Evolutionary conservation across 2,888 invertebrate species (phyloP), one percentile per base, ranked within the genome.

Genomic region (Adelognathus sp.): DNA sequence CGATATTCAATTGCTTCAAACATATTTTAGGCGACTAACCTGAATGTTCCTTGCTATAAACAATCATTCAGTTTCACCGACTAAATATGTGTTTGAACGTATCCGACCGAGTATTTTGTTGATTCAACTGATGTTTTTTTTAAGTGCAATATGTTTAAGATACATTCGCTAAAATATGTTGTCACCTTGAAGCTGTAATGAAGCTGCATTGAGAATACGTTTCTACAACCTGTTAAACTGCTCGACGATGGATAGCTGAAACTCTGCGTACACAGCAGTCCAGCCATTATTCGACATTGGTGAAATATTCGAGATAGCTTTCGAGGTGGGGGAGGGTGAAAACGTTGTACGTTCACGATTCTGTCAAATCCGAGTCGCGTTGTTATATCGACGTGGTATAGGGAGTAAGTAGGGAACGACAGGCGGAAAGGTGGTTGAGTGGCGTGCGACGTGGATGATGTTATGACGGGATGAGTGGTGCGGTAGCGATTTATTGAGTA

Each of bases 401-500:
- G 7, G 16, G 64, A 41, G 52, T 56, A 69, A 50, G 11, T 39
- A 52, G 63, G 21, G 61, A 67, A 60, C 52, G 46, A 61, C 61
- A 70, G 70, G 61, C 52, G 33, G 67, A 76, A 63, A 63, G 64
- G 66, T 24, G 76, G 66, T 39, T 76, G 86, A 87, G 84, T 85
- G 86, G 81, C 81, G 81, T 79, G 81, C 81, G 84, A 81, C 82
- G 80, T 79, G 84, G 84, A 83, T 82, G 85, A 84, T 83, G 85
- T 86, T 87, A 84, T 84, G 82, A 84, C 83, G 86, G 81, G 82
- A 83, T 78, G 81, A 86, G 84, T 83, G 83, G 79, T 73, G 76
- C 69, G 80, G 72, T 81, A 81, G 76, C 84, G 85, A 88, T 89
- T 88, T 89, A 88, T 88, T 82, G 85, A 83, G 82, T 84, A 75